Percentiles rank a stretch among this genome's conserved stretches.
Conservation (phyloP, 2,888 invertebrate species). For the Epinotia bilunana region DNA sequence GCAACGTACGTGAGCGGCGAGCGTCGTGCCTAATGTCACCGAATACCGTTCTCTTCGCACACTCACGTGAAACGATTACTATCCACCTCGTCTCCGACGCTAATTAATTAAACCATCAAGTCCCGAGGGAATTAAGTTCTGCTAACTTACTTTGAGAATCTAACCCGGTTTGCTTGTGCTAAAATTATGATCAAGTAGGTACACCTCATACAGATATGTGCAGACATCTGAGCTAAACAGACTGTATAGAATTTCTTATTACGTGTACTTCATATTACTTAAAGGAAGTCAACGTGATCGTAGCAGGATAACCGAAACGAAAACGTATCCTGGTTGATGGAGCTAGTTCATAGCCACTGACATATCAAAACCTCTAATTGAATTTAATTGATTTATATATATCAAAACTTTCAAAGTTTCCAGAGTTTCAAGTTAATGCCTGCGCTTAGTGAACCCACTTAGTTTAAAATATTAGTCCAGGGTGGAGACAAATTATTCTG, state of each 20-base stretch:
- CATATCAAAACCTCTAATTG: not conserved
- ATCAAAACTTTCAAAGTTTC: too few relatives aligned
- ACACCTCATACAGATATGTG: not conserved
- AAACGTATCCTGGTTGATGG: too few relatives aligned
- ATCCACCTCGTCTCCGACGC: constrained; percentile 8
- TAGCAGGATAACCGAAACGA: not conserved
- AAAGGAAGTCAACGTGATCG: not conserved
- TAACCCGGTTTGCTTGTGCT: constrained; percentile 14
- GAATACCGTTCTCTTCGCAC: constrained; percentile 40
- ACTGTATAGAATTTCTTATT: not conserved
- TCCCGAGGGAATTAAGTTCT: constrained; percentile 24
- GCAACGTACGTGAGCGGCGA: constrained; percentile 25
- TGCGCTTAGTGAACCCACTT: too few relatives aligned
- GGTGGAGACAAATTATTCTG: too few relatives aligned
- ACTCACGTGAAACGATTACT: constrained; percentile 28
- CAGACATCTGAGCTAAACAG: not conserved
- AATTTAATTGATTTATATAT: not conserved
- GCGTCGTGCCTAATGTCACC: constrained; percentile 46
- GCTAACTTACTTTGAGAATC: not conserved
- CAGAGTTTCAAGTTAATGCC: too few relatives aligned
- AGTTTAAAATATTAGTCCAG: too few relatives aligned
- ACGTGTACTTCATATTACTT: not conserved
- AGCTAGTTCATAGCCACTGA: not conserved
- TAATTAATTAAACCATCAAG: constrained; percentile 15
- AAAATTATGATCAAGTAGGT: constrained; percentile 22